phyloP scores from a whole-genome alignment of 2,113 vertebrate genomes.

The Callionymus lyra region DNA sequence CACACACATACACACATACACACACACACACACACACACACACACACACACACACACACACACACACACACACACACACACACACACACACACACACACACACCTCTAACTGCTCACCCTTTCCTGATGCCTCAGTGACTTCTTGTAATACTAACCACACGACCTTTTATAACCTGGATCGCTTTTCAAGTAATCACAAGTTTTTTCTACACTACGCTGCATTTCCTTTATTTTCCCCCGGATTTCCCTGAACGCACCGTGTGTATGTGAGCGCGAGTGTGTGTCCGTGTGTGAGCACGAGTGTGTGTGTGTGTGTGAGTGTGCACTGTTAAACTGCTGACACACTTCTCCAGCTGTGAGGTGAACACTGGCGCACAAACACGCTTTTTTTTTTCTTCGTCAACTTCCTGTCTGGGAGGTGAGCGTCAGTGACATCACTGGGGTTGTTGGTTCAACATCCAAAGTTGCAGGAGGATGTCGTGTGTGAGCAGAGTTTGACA shows the following conservation, averaged over 20 bases:
- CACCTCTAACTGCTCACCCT: constrained; percentile 33
- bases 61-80: no score
- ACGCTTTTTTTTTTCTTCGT: constrained; percentile 18
- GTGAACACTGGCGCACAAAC: background rate
- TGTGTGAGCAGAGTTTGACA: constrained; percentile 25
- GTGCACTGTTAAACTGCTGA: constrained; percentile 23
- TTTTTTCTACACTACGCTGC: constrained; percentile 61
- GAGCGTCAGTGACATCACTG: background rate
- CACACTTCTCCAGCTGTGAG: constrained; percentile 7
- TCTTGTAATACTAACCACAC: constrained; percentile 57
- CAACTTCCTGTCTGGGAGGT: background rate
- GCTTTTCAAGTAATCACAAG: constrained; percentile 40
- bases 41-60: no score
- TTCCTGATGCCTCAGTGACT: constrained; percentile 60
- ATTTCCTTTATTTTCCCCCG: background rate
- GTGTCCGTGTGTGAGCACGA: constrained; percentile 7
- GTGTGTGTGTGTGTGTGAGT: constrained; percentile 7
- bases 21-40: no score
- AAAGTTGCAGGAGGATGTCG: constrained; percentile 45
- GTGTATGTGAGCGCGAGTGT: constrained; percentile 7
- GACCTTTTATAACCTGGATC: constrained; percentile 50
- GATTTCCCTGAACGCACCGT: background rate
- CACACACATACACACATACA: no score
- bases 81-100: constrained; percentile 18
- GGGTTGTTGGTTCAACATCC: constrained; percentile 51